Percentiles rank a stretch among this genome's conserved stretches.
Evolutionary conservation across 2,888 invertebrate species (phyloP).

Genomic region (Tromatobia lineatoria): DNA sequence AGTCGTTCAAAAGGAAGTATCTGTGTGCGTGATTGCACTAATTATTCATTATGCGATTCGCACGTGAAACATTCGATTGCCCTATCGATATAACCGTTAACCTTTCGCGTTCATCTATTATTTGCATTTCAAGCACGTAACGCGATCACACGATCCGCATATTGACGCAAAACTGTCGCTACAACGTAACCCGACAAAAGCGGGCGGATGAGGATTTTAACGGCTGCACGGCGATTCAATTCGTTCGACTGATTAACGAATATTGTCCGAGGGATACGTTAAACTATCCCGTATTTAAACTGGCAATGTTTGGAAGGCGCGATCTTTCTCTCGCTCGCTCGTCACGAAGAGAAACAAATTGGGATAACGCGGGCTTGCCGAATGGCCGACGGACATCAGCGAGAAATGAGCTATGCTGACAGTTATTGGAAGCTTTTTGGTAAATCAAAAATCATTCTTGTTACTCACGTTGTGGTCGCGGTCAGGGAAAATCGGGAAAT

Average conservation of each 20-base stretch:
- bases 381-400: conserved; percentile 26
- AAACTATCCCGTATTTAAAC: conserved; percentile 50
- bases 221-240: conserved; percentile 28
- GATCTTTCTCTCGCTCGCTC: background rate
- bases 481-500: too few species aligned
- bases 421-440: too few species aligned
- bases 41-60: conserved; percentile 45
- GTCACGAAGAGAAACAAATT: conserved; percentile 42
- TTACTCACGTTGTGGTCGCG: too few species aligned
- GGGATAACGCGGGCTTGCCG: background rate
- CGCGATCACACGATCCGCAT: conserved; percentile 61
- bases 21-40: background rate
- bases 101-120: conserved; percentile 49
- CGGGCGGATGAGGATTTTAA: conserved; percentile 49
- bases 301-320: conserved; percentile 40
- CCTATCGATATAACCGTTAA: conserved; percentile 49
- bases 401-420: conserved; percentile 32
- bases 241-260: conserved; percentile 60
- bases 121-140: conserved; percentile 61
- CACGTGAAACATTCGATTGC: conserved; percentile 38
- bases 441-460: too few species aligned
- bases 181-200: background rate
- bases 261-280: conserved; percentile 45
- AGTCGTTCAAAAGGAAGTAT: conserved; percentile 24
- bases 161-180: conserved; percentile 50